Evolutionary conservation across 2,888 invertebrate genomes (phyloP).

Genomic region (Branchinecta sandiegonensis): DNA sequence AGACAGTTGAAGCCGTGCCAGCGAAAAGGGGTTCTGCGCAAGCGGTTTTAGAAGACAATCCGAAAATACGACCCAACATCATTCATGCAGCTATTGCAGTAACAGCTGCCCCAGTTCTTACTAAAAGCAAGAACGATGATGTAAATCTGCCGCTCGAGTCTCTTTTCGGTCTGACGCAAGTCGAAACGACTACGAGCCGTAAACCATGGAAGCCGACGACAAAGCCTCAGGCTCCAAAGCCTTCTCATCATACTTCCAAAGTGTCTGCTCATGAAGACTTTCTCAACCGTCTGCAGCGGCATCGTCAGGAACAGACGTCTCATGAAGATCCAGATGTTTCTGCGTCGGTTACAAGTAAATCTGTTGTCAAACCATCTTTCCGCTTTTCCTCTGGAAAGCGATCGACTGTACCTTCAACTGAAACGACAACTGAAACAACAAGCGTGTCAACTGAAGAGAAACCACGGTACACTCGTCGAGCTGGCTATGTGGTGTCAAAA

Average conservation of each 20-base stretch:
- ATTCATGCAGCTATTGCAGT: slow-evolving; percentile 20
- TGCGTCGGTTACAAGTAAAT: neutral
- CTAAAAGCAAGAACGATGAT: neutral
- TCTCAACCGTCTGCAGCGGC: slow-evolving; percentile 4
- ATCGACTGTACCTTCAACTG: neutral
- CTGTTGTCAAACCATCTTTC: slow-evolving; percentile 2
- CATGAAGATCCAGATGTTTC: neutral
- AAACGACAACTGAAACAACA: neutral
- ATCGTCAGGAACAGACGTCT: neutral
- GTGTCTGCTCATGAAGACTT: neutral
- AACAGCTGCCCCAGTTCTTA: neutral
- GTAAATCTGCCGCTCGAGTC: slow-evolving; percentile 21
- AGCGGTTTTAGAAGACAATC: slow-evolving; percentile 21
- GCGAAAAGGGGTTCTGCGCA: neutral
- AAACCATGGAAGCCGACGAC: neutral
- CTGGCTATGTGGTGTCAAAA: neutral
- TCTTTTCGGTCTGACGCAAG: slow-evolving; percentile 19
- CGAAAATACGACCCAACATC: slow-evolving; percentile 22
- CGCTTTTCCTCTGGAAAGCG: neutral
- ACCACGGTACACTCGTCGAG: slow-evolving; percentile 1
- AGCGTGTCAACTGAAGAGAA: neutral
- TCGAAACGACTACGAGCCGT: neutral
- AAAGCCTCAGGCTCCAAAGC: neutral
- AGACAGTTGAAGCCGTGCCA: slow-evolving; percentile 18
- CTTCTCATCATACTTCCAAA: neutral